Percentiles rank a stretch among this genome's conserved stretches.
These are phyloP conservation scores for Cynaeus angustus DNA, from an alignment of 2,888 invertebrate species.

Conservation along the genomic window DNA sequence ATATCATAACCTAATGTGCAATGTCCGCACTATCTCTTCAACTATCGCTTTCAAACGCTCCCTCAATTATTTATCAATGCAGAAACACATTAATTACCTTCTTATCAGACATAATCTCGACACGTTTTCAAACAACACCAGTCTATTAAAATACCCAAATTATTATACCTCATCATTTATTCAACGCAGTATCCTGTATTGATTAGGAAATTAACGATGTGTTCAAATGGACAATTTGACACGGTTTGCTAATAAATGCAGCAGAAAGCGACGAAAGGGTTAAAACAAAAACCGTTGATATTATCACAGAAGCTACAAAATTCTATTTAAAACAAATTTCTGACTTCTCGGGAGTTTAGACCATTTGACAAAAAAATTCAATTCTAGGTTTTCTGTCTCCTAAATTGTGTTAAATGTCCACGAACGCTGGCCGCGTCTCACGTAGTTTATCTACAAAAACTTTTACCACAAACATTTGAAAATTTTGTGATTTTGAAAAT, in stretches of 20 bases:
- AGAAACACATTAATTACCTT: constrained; percentile 67
- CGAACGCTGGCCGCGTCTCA: too few relatives aligned
- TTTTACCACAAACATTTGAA: too few relatives aligned
- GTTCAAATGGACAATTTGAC: constrained; percentile 37
- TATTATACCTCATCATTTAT: constrained; percentile 56
- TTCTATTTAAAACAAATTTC: too few relatives aligned
- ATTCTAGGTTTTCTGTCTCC: too few relatives aligned
- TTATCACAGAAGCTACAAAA: too few relatives aligned
- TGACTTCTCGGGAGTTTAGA: too few relatives aligned
- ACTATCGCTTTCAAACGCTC: constrained; percentile 67
- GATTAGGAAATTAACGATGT: constrained; percentile 46
- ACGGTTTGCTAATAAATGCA: constrained; percentile 22
- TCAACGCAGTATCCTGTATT: constrained; percentile 51
- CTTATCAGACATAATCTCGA: constrained; percentile 61
- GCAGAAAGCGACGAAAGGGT: too few relatives aligned
- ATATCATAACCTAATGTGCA: constrained; percentile 69
- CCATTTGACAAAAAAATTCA: too few relatives aligned
- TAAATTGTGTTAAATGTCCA: too few relatives aligned
- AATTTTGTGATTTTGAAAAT: too few relatives aligned
- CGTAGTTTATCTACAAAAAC: too few relatives aligned
- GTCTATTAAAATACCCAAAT: constrained; percentile 54
- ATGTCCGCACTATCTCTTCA: constrained; percentile 65
- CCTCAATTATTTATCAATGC: constrained; percentile 68
- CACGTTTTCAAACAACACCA: constrained; percentile 60
- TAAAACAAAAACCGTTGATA: too few relatives aligned